phyloP scores from a whole-genome alignment of 1,140 invertebrate species.

The Euwallacea similis region DNA sequence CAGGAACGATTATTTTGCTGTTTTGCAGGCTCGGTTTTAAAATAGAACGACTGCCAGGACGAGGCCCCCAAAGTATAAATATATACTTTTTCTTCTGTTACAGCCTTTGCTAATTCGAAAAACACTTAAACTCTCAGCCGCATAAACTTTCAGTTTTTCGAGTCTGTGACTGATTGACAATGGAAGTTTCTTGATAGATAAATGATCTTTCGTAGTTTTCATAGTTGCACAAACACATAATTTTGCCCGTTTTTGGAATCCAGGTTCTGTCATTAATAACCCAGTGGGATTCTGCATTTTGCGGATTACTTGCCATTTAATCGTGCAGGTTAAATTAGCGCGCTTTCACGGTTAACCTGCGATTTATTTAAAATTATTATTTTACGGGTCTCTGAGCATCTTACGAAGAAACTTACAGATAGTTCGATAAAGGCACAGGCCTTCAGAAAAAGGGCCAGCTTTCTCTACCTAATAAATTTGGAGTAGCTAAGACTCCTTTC shows the following conservation, averaged over 20 bases:
- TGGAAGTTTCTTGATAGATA: too few species aligned
- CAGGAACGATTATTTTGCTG: constrained; percentile 37
- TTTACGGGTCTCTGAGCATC: too few species aligned
- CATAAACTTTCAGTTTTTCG: constrained; percentile 1
- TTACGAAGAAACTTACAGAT: too few species aligned
- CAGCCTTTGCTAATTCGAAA: constrained; percentile 24
- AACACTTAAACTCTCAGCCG: not conserved
- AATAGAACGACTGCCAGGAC: constrained; percentile 30
- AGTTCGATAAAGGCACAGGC: too few species aligned
- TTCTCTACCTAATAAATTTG: too few species aligned
- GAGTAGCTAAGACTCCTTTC: too few species aligned
- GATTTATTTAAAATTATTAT: too few species aligned
- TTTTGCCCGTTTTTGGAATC: constrained; percentile 48
- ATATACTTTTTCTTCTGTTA: constrained; percentile 13
- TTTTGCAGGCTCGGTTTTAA: constrained; percentile 35
- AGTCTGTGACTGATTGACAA: not conserved
- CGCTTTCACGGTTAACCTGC: constrained; percentile 5
- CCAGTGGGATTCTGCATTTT: constrained; percentile 48
- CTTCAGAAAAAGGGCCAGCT: too few species aligned
- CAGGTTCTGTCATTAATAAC: constrained; percentile 49
- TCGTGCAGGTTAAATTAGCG: constrained; percentile 45
- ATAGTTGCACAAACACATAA: constrained; percentile 33
- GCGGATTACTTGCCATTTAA: constrained; percentile 46
- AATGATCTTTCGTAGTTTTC: too few species aligned
- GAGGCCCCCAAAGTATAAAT: constrained; percentile 24